These are phyloP conservation scores for Tyto alba DNA, from an alignment of 2,113 vertebrate genomes.

Conservation along the genomic window DNA sequence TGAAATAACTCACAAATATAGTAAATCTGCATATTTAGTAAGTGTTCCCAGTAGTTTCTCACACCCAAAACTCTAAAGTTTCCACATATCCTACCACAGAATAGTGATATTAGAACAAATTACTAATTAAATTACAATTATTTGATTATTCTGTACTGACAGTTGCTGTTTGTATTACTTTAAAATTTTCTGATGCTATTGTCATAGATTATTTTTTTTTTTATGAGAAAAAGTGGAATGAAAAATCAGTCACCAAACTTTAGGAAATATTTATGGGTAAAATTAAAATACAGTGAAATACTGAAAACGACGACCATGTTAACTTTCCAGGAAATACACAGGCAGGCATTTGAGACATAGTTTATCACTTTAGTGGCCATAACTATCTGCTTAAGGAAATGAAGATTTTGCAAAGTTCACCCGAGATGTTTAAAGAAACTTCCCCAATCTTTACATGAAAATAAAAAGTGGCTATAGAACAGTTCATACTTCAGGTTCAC, in stretches of 20 bases:
- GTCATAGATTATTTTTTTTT: neutral
- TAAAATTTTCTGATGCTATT: neutral
- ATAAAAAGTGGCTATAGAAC: neutral
- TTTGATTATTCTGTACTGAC: neutral
- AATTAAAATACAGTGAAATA: neutral
- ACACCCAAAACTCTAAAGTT: neutral
- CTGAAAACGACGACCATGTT: neutral
- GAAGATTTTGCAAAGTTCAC: neutral
- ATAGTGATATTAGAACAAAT: neutral
- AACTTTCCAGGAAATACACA: neutral
- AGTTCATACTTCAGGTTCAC: neutral
- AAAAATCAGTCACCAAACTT: neutral
- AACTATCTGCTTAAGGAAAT: neutral
- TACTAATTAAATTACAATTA: neutral
- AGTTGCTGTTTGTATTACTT: neutral
- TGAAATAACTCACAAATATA: neutral
- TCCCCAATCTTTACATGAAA: neutral
- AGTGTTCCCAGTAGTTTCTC: neutral
- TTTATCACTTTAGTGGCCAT: neutral
- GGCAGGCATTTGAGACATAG: neutral
- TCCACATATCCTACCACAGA: neutral
- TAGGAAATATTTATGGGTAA: neutral
- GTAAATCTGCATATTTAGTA: neutral
- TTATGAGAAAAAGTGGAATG: neutral
- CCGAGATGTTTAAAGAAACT: neutral